phyloP scores from a whole-genome alignment of 64 coral and sea anemone species.

The Montipora capricornis region DNA sequence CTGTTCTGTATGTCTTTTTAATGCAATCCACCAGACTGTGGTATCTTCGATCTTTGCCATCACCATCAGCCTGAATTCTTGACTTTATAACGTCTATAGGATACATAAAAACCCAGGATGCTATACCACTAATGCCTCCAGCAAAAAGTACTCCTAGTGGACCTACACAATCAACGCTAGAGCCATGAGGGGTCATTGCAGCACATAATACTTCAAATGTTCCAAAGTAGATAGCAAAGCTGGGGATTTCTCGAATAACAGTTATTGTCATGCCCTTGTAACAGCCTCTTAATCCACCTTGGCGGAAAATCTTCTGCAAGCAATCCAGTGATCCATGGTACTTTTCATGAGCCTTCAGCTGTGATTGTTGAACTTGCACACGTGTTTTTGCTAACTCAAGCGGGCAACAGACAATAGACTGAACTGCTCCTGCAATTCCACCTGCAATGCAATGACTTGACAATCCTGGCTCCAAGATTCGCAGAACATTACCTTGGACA shows the following conservation, averaged over 20 bases:
- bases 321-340: slow-evolving; percentile 95
- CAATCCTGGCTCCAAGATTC: slow-evolving; percentile 57
- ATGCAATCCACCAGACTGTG: slow-evolving; percentile 78
- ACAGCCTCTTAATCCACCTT: slow-evolving; percentile 78
- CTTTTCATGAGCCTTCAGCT: slow-evolving; percentile 6
- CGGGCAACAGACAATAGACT: slow-evolving; percentile 82
- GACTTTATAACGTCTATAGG: slow-evolving; percentile 92
- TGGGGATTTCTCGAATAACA: slow-evolving; percentile 78
- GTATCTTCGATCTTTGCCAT: slow-evolving; percentile 49
- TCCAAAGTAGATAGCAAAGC: slow-evolving; percentile 91
- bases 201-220: slow-evolving; percentile 82
- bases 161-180: slow-evolving; percentile 24
- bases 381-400: slow-evolving; percentile 94
- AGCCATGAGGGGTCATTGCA: slow-evolving; percentile 49
- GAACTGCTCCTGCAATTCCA: slow-evolving; percentile 79
- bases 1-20: slow-evolving; percentile 69
- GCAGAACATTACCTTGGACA: slow-evolving; percentile 80
- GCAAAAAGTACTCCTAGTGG: slow-evolving; percentile 78
- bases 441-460: slow-evolving; percentile 80
- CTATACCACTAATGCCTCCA: slow-evolving; percentile 86
- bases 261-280: slow-evolving; percentile 83
- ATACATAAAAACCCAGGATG: slow-evolving; percentile 87
- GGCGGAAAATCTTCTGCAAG: slow-evolving; percentile 75
- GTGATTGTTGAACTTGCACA: slow-evolving; percentile 82
- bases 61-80: slow-evolving; percentile 89